phyloP scores from a whole-genome alignment of 2,888 invertebrate genomes.

The Pammene fasciana region DNA sequence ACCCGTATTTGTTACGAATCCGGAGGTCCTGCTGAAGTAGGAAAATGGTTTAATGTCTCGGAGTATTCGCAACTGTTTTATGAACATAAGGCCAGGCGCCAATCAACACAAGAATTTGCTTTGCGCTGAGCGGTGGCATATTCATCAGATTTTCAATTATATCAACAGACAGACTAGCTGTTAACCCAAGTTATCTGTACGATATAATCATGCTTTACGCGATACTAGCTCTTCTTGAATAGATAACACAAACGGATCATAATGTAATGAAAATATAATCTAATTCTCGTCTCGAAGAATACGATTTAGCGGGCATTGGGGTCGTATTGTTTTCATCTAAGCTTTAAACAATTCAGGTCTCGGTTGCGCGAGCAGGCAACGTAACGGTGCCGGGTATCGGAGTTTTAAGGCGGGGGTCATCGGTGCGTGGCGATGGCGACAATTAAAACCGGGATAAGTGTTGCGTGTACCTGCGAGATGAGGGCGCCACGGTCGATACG shows the following conservation, averaged over 20 bases:
- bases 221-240: background rate
- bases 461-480: constrained; percentile 82
- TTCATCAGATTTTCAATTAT: constrained; percentile 21
- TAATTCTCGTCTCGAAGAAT: constrained; percentile 40
- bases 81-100: constrained; percentile 8
- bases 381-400: constrained; percentile 56
- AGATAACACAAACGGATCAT: constrained; percentile 5
- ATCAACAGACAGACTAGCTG: constrained; percentile 12
- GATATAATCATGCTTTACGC: background rate
- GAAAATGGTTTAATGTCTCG: background rate
- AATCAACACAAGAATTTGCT: constrained; percentile 17
- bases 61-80: background rate
- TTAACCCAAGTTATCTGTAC: constrained; percentile 14
- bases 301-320: constrained; percentile 28
- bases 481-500: constrained; percentile 80
- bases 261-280: constrained; percentile 24
- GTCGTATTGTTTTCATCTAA: constrained; percentile 35
- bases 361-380: constrained; percentile 43
- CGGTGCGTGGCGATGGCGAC: constrained; percentile 81
- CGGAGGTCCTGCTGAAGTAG: background rate
- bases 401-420: constrained; percentile 66
- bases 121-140: constrained; percentile 14
- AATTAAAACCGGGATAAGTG: constrained; percentile 83
- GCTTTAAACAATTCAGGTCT: constrained; percentile 24
- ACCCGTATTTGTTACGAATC: background rate